Base-by-base conservation (phyloP, 1,140 invertebrate species). In the Brachionus koreanus region DNA sequence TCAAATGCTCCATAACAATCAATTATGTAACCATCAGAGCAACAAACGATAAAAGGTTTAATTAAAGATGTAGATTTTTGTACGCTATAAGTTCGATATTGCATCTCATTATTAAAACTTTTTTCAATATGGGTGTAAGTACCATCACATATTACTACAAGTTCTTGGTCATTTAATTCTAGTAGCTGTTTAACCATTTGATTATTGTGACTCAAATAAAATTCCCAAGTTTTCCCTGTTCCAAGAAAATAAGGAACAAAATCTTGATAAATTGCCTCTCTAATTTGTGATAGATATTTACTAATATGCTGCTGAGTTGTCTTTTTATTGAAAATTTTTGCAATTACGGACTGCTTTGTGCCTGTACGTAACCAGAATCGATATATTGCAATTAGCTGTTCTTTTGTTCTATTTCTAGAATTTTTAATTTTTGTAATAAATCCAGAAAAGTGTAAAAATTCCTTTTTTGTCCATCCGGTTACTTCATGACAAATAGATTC, bases 1-100 rank as follows among this genome's bases (percentile, higher is more conserved):
- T 43, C 19, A 74, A 74, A 74, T 13, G 69, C 39, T 19, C 69
- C 69, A 74, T 74, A 74, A 25, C 69, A 74, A 33, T 74, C 69
- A 25, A 74, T 74, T 13, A 74, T 46, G 43, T 74, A 74, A 23
- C 69, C 69, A 46, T 74, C 69, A 19, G 69, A 43, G 42, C 69
- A 74, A 74, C 69, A 74, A 4, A 74, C 25, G 5, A 43, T 25
- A 74, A 74, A 74, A 16, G 39, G 69, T 46, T 74, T 74, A 29
- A 74, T 49, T 43, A 74, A 46, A 25, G 43, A 35, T 46, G 39
- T 23, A 16, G 19, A 46, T 46, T 74, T 74, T 74, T 74, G 69
- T 10, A 46, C 39, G n/a, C 69, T 74, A 16, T 12, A 74, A 16
- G 33, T 39, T 16, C 7, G 16, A 72, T 72, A 72, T 39, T 72